A percentile compares a stretch with the other conserved stretches of the same genome.
Evolutionary conservation across 2,113 vertebrate species (phyloP).

Genomic region (Dendrocopos noguchii): DNA sequence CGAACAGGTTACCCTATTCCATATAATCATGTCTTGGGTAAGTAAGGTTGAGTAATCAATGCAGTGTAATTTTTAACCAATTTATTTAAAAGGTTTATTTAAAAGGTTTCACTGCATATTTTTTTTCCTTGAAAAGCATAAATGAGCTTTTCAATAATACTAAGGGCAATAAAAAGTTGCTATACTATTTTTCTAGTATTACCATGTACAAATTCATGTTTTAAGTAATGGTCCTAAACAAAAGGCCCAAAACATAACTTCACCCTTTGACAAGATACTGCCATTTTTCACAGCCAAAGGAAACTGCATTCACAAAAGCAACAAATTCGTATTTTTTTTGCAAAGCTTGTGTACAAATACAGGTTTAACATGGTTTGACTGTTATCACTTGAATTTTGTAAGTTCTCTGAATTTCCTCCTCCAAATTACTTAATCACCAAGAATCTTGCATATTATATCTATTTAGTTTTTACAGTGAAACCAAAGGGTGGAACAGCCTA

Average conservation of each 20-base stretch:
- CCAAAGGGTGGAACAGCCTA: neutral
- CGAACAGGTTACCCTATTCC: conserved; percentile 9
- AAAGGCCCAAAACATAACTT: neutral
- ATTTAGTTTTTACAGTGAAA: neutral
- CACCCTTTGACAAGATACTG: neutral
- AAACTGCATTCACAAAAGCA: neutral
- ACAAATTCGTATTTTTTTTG: neutral
- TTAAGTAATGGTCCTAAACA: neutral
- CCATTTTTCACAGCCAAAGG: neutral
- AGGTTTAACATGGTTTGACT: neutral
- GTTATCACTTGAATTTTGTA: neutral
- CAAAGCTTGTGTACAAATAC: neutral
- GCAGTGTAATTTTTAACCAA: neutral
- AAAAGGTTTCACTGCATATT: neutral
- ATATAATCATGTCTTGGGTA: neutral
- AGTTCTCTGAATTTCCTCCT: neutral
- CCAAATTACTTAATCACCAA: neutral
- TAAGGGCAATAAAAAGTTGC: neutral
- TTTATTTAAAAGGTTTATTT: conserved; percentile 49
- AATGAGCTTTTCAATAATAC: neutral
- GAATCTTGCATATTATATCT: neutral
- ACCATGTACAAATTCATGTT: neutral
- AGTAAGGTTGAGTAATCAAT: conserved; percentile 44
- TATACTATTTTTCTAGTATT: neutral
- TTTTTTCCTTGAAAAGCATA: neutral